A percentile compares a stretch with the other conserved stretches of the same genome.
These are phyloP conservation scores for Phyto melanocephala DNA, from an alignment of 2,888 invertebrate species.

Conservation along the genomic window DNA sequence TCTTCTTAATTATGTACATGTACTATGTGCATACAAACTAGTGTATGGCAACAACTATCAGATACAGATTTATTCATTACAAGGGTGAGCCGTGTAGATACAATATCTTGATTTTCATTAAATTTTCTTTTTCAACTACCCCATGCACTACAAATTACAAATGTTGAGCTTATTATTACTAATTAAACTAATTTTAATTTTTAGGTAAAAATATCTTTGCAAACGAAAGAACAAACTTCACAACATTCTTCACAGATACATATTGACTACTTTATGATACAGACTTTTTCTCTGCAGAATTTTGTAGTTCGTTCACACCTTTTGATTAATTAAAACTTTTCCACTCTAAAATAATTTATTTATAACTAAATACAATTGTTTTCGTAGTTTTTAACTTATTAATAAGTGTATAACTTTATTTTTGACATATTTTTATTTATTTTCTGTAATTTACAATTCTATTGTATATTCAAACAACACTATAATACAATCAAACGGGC, in stretches of 20 bases:
- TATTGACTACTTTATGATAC: conserved; percentile 61
- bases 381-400: not conserved
- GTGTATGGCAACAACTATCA: conserved; percentile 21
- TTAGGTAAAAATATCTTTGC: not conserved
- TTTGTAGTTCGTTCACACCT: conserved; percentile 54
- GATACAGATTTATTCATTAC: conserved; percentile 39
- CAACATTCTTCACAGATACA: conserved; percentile 55
- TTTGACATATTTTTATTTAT: conserved; percentile 45
- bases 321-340: conserved; percentile 8
- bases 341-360: not conserved
- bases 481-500: conserved; percentile 28
- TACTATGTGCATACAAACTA: conserved; percentile 41
- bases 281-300: conserved; percentile 58
- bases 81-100: not conserved
- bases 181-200: conserved; percentile 11
- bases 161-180: not conserved
- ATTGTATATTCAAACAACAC: conserved; percentile 47
- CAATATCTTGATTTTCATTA: not conserved
- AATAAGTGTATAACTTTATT: conserved; percentile 1
- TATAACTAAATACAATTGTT: not conserved
- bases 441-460: conserved; percentile 50
- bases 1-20: conserved; percentile 4
- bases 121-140: not conserved
- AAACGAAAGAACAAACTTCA: conserved; percentile 29
- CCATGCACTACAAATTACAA: not conserved